Evolutionary conservation across 2,888 invertebrate genomes (phyloP).

Genomic region (Cosmia trapezina): DNA sequence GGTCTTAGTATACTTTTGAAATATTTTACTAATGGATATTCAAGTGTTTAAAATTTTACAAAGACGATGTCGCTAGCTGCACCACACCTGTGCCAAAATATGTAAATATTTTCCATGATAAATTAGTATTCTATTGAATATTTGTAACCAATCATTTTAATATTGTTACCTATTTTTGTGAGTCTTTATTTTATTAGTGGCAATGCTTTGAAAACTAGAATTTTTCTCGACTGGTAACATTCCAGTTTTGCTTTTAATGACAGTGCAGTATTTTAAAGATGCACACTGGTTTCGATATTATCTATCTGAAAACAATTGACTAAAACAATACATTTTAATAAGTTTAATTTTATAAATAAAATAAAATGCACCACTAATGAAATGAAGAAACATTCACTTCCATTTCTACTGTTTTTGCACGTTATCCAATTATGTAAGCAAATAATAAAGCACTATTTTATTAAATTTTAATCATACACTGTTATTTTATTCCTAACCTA

Average conservation of each 20-base stretch:
- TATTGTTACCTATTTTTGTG: slow-evolving; percentile 69
- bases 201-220: not conserved
- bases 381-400: slow-evolving; percentile 46
- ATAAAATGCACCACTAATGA: slow-evolving; percentile 40
- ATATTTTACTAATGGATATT: slow-evolving; percentile 79
- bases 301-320: not conserved
- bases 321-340: not conserved
- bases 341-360: not conserved
- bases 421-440: slow-evolving; percentile 56
- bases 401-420: slow-evolving; percentile 62
- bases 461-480: slow-evolving; percentile 52
- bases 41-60: slow-evolving; percentile 74
- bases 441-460: slow-evolving; percentile 56
- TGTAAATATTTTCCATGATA: slow-evolving; percentile 85
- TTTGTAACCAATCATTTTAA: slow-evolving; percentile 68
- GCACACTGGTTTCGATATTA: not conserved
- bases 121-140: slow-evolving; percentile 74
- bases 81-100: slow-evolving; percentile 88
- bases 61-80: slow-evolving; percentile 78
- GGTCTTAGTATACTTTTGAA: slow-evolving; percentile 83
- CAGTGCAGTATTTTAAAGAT: not conserved
- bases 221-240: slow-evolving; percentile 22
- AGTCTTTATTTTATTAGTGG: slow-evolving; percentile 63
- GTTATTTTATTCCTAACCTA: slow-evolving; percentile 43
- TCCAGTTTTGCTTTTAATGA: slow-evolving; percentile 11